Evolutionary conservation across 2,888 invertebrate species (phyloP).

Genomic region (Aethes cnicana): DNA sequence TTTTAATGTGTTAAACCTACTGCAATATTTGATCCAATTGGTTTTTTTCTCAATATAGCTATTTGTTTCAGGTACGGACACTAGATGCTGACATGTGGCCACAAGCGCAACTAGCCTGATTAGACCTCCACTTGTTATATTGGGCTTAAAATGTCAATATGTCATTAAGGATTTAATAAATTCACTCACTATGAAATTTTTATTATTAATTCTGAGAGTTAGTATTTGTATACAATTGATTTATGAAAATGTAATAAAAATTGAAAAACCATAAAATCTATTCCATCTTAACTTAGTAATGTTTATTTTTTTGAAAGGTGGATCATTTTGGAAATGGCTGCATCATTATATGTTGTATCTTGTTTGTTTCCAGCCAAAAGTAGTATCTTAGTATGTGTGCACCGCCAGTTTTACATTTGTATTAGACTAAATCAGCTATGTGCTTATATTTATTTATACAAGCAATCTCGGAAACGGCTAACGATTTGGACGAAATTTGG

Average conservation of each 20-base stretch:
- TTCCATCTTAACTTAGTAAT: conserved; percentile 33
- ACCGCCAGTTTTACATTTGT: no score
- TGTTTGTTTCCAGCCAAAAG: no score
- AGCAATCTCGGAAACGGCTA: no score
- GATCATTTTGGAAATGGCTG: not conserved
- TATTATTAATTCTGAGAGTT: conserved; percentile 60
- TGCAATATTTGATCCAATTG: no score
- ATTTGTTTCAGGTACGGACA: conserved; percentile 76
- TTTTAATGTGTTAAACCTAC: no score
- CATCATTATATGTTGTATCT: no score
- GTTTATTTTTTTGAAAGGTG: conserved; percentile 48
- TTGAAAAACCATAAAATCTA: conserved; percentile 40
- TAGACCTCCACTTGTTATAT: conserved; percentile 43
- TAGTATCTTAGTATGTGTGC: no score
- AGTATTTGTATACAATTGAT: conserved; percentile 48
- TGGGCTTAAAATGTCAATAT: conserved; percentile 61
- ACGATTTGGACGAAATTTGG: no score
- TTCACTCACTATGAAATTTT: conserved; percentile 59
- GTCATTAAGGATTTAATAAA: conserved; percentile 70
- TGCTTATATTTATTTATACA: no score
- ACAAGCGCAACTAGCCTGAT: conserved; percentile 25
- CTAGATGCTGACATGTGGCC: conserved; percentile 46
- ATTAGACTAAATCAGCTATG: no score
- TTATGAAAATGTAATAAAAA: conserved; percentile 50
- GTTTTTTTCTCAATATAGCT: conserved; percentile 2